Conservation (phyloP, 92 coral and sea anemone species). For the Anthopleura xanthogrammica region DNA sequence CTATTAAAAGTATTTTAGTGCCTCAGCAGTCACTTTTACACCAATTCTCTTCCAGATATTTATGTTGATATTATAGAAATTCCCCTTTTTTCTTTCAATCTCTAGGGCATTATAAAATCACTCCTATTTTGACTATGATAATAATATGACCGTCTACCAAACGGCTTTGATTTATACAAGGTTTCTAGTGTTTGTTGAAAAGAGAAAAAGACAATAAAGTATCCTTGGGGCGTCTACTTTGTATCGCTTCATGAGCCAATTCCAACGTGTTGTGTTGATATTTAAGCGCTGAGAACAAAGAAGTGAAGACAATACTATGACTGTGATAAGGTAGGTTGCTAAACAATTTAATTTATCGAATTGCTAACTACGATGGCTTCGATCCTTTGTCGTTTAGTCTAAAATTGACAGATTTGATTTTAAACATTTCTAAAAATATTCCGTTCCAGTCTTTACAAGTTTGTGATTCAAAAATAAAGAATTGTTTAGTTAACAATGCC, state of each 20-base stretch:
- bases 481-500: neutral
- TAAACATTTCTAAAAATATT: neutral
- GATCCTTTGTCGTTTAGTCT: neutral
- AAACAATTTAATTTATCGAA: neutral
- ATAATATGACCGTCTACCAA: neutral
- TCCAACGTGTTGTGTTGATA: conserved; percentile 7
- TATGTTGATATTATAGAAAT: neutral
- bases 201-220: neutral
- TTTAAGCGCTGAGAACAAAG: neutral
- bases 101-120: neutral
- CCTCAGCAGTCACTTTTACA: neutral
- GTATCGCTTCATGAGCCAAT: conserved; percentile 6
- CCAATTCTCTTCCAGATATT: neutral
- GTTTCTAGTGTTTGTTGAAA: neutral
- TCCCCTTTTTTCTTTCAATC: neutral
- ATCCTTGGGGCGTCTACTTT: conserved; percentile 1
- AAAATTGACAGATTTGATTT: neutral
- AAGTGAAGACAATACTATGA: neutral
- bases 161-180: conserved; percentile 2
- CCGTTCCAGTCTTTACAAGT: neutral
- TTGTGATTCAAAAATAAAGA: neutral
- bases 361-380: neutral
- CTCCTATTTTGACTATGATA: neutral
- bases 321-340: conserved; percentile 1
- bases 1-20: neutral